Percentiles rank a stretch among this genome's conserved stretches.
phyloP scores from a whole-genome alignment of 2,113 vertebrate species.

The Lipotes vexillifer region DNA sequence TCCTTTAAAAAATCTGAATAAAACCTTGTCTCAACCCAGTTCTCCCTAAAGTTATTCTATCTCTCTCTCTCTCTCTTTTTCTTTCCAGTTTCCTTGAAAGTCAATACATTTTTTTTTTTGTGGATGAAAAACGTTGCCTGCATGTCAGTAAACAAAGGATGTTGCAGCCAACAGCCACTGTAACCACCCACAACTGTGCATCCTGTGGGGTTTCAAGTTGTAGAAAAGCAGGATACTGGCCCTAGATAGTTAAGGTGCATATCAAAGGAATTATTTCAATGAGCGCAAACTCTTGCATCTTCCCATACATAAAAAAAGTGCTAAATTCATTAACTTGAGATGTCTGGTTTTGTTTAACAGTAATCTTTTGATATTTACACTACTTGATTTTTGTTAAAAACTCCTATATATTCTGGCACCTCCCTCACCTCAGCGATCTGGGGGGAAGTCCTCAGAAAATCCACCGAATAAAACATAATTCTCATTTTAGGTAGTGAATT shows the following conservation, averaged over 20 bases:
- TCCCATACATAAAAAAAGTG: not conserved
- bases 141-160: no score
- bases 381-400: not conserved
- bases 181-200: not conserved
- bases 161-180: not conserved
- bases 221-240: not conserved
- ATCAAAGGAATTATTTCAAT: not conserved
- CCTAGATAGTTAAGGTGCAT: not conserved
- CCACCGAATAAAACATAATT: not conserved
- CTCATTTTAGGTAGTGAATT: not conserved
- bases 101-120: not conserved
- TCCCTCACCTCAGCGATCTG: not conserved
- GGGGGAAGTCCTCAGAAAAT: not conserved
- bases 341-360: not conserved
- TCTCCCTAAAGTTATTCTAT: not conserved
- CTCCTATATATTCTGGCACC: not conserved
- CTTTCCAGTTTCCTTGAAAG: not conserved
- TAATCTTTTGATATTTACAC: not conserved
- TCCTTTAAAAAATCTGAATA: not conserved
- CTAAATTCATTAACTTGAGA: not conserved
- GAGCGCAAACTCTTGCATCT: not conserved
- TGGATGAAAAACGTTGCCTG: no score
- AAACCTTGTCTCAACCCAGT: conserved; percentile 34
- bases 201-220: not conserved
- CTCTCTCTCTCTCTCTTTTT: not conserved